Base-by-base conservation (phyloP, 2,888 invertebrate species). In the Callosobruchus maculatus region DNA sequence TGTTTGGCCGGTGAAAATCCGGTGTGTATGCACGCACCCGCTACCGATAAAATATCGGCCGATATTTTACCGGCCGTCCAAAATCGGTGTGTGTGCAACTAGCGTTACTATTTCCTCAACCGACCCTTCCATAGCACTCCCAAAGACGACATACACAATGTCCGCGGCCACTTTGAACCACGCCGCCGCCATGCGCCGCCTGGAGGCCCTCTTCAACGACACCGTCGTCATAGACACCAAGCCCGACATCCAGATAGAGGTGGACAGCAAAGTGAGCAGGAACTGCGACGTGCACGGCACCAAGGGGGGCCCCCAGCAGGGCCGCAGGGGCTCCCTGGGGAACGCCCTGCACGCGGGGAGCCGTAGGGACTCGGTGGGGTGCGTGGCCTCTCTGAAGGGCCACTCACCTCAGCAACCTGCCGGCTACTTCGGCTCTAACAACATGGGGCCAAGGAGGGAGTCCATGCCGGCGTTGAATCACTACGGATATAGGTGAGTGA, bases 231-330 rank as follows among this genome's bases (percentile, higher is more conserved):
- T 91, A 31, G 85, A 86, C 74, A 75, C 80, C 30, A 22, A 79
- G 20, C 80, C 82, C 4, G 84, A 85, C 31, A 83, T 84, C 22
- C 82, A 82, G 72, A 85, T 88, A 30, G 87, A 88, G 77, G 85
- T 90, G 30, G 90, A 90, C 84, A 89, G 89, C 68, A 89, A 89
- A 81, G 88, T 90, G 71, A 92, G 92, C 85, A 88, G 89, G 77
- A 91, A 91, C 77, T 94, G 94, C 84, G 93, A 93, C 82, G 92
- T 94, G 66, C 94, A 94, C 85, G 93, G 93, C 20, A 87, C 86
- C 82, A 81, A 88, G 78, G 74, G 70, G 9, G n/a, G n/a, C n/a
- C 87, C 88, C 67, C 86, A 86, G 82, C 81, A 88, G 78, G 74
- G 69, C 9, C 87, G 88, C 68, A 88, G 91, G 21, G 91, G 91